Conservation (phyloP, 2,888 invertebrate species). For the Ametastegia equiseti region DNA sequence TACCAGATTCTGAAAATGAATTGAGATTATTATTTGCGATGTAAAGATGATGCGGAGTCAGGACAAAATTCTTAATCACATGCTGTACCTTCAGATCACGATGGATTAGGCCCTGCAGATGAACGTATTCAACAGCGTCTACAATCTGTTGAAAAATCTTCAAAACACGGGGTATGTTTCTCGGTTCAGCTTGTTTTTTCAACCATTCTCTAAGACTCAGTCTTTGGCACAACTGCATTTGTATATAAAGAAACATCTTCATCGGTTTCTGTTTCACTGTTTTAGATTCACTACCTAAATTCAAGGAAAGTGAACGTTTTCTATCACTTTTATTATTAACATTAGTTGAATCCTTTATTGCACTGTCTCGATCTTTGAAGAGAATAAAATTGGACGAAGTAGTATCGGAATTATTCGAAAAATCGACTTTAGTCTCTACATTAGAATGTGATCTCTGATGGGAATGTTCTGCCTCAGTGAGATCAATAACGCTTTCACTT, state of each 20-base stretch:
- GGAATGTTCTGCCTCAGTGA: neutral
- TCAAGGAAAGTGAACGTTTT: slow-evolving; percentile 20
- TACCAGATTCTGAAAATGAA: neutral
- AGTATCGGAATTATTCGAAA: neutral
- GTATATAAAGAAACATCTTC: slow-evolving; percentile 92
- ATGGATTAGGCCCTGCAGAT: slow-evolving; percentile 94
- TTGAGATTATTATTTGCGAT: neutral
- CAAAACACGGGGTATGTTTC: slow-evolving; percentile 77
- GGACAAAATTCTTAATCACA: too few species aligned
- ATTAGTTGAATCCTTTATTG: neutral
- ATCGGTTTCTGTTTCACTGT: slow-evolving; percentile 58
- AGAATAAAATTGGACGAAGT: neutral
- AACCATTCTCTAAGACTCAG: slow-evolving; percentile 96
- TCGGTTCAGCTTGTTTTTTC: slow-evolving; percentile 63
- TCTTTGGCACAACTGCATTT: slow-evolving; percentile 96
- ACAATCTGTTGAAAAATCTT: slow-evolving; percentile 93
- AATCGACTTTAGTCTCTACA: slow-evolving; percentile 4
- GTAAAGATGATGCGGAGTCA: neutral
- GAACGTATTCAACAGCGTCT: slow-evolving; percentile 97
- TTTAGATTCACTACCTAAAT: slow-evolving; percentile 8
- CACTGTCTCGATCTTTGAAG: neutral
- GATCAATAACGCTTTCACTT: slow-evolving; percentile 49
- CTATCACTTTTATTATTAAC: slow-evolving; percentile 19
- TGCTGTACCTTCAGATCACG: slow-evolving; percentile 91
- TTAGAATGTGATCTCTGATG: neutral